Evolutionary conservation across 2,888 invertebrate species (phyloP), one percentile per base, ranked within the genome.

Genomic region (Stenchaetothrips biformis): DNA sequence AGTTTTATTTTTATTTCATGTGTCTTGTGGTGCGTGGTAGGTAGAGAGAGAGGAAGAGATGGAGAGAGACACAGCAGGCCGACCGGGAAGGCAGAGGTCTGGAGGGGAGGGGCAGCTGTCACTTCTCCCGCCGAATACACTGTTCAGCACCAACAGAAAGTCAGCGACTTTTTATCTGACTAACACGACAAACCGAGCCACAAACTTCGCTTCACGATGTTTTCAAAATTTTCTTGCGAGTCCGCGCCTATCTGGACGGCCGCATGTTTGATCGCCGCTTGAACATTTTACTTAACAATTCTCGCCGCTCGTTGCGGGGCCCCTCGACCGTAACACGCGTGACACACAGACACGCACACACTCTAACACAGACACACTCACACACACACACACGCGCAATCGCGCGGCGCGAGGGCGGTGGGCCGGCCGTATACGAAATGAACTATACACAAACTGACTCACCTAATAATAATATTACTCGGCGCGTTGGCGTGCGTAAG

Each of bases 81-180:
- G 79, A 80, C 80, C 84, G 83, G 82, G 83, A 83, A 82, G 82
- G 82, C 80, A 82, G 83, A 83, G 82, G 82, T 81, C 81, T 27
- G 81, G 81, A 81, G 79, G 74, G 80, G 81, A 81, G 82, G 81
- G 83, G 83, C 21, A 27, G 80, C 74, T 18, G 62, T 25, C 62
- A 74, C 48, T 74, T 53, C 16, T 18, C 53, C 11, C 37, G 37
- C 37, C 37, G 37, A 37, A 77, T 27, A 77, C 25, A 25, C 37
- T 27, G 37, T 77, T 77, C 37, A 8, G 77, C 25, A 7, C 25
- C n/a, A n/a, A n/a, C n/a, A n/a, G n/a, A n/a, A 37, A 37, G 37
- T 4, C 37, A 37, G 37, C 37, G 37, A 2, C 37, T 37, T 37
- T 37, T 37, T 2, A 37, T 37, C 37, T 4, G 37, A 37, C 1